These are phyloP conservation scores for Pogonophryne albipinna DNA, from an alignment of 2,797 vertebrate species.

Conservation along the genomic window DNA sequence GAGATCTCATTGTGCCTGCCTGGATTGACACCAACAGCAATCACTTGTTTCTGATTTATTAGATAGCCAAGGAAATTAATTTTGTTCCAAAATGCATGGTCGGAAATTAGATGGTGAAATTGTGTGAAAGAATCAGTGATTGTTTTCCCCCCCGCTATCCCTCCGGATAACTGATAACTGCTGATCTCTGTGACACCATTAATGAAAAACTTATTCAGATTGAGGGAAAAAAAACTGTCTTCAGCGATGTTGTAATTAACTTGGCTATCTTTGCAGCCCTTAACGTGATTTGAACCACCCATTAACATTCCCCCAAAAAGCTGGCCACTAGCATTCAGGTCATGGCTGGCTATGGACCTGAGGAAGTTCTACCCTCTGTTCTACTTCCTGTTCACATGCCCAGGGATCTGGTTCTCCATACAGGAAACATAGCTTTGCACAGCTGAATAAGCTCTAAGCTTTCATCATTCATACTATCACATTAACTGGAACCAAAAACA, in stretches of 20 bases:
- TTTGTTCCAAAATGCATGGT: constrained; percentile 85
- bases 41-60: constrained; percentile 87
- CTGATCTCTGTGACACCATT: constrained; percentile 84
- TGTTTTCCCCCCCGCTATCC: constrained; percentile 75
- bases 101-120: constrained; percentile 88
- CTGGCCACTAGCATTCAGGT: constrained; percentile 45
- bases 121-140: constrained; percentile 85
- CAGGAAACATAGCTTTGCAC: constrained; percentile 23
- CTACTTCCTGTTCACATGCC: constrained; percentile 63
- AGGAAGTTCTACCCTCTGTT: constrained; percentile 59
- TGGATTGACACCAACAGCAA: constrained; percentile 84
- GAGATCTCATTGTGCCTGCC: constrained; percentile 79
- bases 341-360: constrained; percentile 47
- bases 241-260: constrained; percentile 83
- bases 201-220: constrained; percentile 86
- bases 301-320: constrained; percentile 71
- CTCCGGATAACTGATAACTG: constrained; percentile 83
- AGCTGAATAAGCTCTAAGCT: constrained; percentile 30
- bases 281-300: constrained; percentile 68
- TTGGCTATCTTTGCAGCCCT: constrained; percentile 76
- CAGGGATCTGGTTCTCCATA: constrained; percentile 16
- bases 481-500: neutral
- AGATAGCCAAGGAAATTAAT: constrained; percentile 88
- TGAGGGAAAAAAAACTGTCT: constrained; percentile 55
- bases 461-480: constrained; percentile 28